Percentiles rank a stretch among this genome's conserved stretches.
phyloP scores from a whole-genome alignment of 2,113 vertebrate genomes.

The Datnioides undecimradiatus region DNA sequence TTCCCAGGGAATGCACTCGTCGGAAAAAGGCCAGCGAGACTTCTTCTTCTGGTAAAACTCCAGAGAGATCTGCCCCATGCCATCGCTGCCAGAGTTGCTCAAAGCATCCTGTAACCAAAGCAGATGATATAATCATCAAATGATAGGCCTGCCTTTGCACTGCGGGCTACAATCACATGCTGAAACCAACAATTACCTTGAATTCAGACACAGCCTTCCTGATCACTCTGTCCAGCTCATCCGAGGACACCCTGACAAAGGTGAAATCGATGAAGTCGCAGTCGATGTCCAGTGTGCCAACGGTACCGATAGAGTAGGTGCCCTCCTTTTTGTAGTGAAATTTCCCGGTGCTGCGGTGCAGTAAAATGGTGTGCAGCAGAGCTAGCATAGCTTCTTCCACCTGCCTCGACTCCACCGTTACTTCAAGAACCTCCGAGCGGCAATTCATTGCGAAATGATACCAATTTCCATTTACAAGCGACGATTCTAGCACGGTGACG shows the following conservation, averaged over 20 bases:
- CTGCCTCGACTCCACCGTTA: constrained; percentile 95
- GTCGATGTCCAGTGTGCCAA: constrained; percentile 95
- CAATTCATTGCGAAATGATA: constrained; percentile 89
- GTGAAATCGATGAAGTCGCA: constrained; percentile 98
- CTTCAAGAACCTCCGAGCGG: constrained; percentile 94
- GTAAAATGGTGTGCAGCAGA: constrained; percentile 92
- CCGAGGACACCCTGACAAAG: constrained; percentile 93
- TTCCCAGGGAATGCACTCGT: constrained; percentile 98
- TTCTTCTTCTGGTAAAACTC: constrained; percentile 99
- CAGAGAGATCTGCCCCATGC: constrained; percentile 95
- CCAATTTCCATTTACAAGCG: constrained; percentile 45
- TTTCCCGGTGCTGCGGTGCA: constrained; percentile 98
- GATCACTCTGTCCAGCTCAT: constrained; percentile 94
- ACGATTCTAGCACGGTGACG: background rate
- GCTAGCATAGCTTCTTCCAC: constrained; percentile 96
- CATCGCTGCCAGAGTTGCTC: constrained; percentile 90
- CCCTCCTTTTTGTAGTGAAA: constrained; percentile 99
- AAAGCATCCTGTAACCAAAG: constrained; percentile 88
- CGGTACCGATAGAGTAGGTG: constrained; percentile 97
- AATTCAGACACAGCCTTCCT: constrained; percentile 93
- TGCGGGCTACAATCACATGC: background rate
- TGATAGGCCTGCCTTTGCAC: background rate
- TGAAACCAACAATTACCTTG: constrained; percentile 83
- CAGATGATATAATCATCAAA: background rate
- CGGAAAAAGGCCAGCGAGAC: constrained; percentile 97